Evolutionary conservation across 2,113 vertebrate genomes (phyloP).

Genomic region (Lepus americanus): DNA sequence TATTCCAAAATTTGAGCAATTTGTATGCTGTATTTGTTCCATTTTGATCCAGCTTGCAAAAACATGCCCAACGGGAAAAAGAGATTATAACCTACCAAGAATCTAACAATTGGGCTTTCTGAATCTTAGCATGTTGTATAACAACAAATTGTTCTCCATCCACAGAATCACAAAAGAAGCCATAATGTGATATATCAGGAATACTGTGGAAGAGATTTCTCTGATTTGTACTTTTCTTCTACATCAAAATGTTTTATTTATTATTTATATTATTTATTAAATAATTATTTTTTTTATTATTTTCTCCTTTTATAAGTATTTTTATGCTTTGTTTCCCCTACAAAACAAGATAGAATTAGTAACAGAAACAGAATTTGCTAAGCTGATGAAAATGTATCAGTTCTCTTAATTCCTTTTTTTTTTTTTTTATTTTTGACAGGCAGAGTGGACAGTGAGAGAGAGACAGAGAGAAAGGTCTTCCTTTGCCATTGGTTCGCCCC

Average conservation of each 20-base stretch:
- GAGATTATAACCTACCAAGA: not conserved
- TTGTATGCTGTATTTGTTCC: not conserved
- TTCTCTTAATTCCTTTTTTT: not conserved
- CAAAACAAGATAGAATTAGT: not conserved
- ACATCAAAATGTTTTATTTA: not conserved
- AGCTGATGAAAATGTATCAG: constrained; percentile 3
- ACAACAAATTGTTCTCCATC: not conserved
- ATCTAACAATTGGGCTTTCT: not conserved
- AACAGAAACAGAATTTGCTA: not conserved
- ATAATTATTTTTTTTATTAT: not conserved
- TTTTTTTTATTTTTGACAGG: too few species aligned
- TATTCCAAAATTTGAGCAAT: not conserved
- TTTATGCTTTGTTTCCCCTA: not conserved
- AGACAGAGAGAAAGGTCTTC: too few species aligned
- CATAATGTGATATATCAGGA: not conserved
- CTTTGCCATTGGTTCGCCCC: too few species aligned
- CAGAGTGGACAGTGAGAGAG: too few species aligned
- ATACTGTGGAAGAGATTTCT: not conserved
- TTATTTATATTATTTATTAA: too few species aligned
- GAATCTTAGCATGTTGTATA: not conserved
- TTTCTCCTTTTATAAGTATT: not conserved
- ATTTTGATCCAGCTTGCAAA: not conserved
- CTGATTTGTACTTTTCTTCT: not conserved
- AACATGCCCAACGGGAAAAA: not conserved
- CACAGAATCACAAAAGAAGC: not conserved